Base-by-base conservation (phyloP, 2,888 invertebrate species). In the Hermaeophaga mercurialis region DNA sequence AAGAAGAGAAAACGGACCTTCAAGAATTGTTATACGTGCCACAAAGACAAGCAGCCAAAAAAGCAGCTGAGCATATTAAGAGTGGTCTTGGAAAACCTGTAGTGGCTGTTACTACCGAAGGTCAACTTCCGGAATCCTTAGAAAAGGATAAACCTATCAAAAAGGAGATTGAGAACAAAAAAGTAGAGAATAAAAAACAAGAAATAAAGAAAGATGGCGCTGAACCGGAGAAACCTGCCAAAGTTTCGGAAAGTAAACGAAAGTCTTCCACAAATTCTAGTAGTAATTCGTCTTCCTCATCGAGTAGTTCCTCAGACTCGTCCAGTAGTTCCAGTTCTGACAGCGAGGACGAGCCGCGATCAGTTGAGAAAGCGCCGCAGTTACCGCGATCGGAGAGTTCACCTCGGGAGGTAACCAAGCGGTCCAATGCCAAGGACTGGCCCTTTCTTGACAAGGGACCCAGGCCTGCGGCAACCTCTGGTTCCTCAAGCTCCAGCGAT, bases 11-110 rank as follows among this genome's bases (percentile, higher is more conserved):
- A 69, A 65, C 64, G 24, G 85, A 85, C 66, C 74, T 80, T 61
- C 78, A 78, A 64, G 84, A 87, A 69, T 82, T 88, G 41, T 83
- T 91, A 34, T 91, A 92, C 74, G 94, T 94, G 15, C 94, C 94
- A 1, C 94, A 94, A 74, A 80, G 94, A 58, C 91, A 93, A 77
- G 94, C 94, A 1, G 94, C 94, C 8, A 93, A 93, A 74, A 94
- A 94, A 75, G 94, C 94, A 0, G 92, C 93, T 1, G 93, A 93
- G 68, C 91, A 92, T 71, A 90, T 94, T 50, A 91, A 93, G 74
- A 90, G 90, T 74, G 90, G 89, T 5, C 80, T 88, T 65, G 86
- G 86, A 49, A 82, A 82, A 22, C 67, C 70, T 3, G 45, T 22
- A 8, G 62, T 61, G 9, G 44, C 59, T 6, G 38, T 55, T 45